phyloP scores from a whole-genome alignment of 1,140 invertebrate species.

The Gonatopus flavifemur region DNA sequence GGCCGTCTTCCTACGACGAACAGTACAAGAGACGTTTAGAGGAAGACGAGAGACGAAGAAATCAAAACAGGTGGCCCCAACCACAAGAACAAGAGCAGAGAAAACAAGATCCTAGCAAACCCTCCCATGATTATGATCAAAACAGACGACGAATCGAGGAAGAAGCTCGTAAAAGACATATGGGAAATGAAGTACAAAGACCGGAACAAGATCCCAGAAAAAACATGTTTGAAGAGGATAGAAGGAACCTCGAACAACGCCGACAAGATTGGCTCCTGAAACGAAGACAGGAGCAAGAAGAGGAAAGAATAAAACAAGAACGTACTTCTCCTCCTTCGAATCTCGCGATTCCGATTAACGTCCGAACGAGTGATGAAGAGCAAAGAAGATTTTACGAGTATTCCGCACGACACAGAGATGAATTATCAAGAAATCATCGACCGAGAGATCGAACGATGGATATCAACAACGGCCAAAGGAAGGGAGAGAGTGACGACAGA shows the following conservation, averaged over 20 bases:
- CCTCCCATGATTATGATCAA: too few relatives aligned
- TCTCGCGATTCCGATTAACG: not conserved
- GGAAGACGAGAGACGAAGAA: conserved; percentile 3
- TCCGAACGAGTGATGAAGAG: not conserved
- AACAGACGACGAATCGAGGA: not conserved
- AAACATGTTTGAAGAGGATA: conserved; percentile 1
- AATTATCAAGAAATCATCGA: too few relatives aligned
- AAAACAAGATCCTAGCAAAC: too few relatives aligned
- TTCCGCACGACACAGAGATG: not conserved
- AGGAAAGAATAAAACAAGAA: conserved; percentile 3
- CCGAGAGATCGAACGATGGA: too few relatives aligned
- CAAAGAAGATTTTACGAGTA: not conserved
- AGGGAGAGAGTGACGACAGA: conserved; percentile 3
- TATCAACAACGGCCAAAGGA: too few relatives aligned
- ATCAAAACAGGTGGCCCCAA: not conserved
- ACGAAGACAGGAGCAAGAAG: conserved; percentile 2
- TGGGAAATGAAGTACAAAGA: not conserved
- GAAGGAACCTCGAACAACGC: conserved; percentile 9
- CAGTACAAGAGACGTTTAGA: conserved; percentile 2
- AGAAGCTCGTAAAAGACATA: conserved; percentile 9
- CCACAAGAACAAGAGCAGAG: not conserved
- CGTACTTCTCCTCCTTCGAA: conserved; percentile 4
- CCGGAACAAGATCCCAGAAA: not conserved
- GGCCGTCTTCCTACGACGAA: too few relatives aligned
- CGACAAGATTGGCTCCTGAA: conserved; percentile 17